These are phyloP conservation scores for Gobionotothen gibberifrons DNA, from an alignment of 2,797 vertebrate species.

Conservation along the genomic window DNA sequence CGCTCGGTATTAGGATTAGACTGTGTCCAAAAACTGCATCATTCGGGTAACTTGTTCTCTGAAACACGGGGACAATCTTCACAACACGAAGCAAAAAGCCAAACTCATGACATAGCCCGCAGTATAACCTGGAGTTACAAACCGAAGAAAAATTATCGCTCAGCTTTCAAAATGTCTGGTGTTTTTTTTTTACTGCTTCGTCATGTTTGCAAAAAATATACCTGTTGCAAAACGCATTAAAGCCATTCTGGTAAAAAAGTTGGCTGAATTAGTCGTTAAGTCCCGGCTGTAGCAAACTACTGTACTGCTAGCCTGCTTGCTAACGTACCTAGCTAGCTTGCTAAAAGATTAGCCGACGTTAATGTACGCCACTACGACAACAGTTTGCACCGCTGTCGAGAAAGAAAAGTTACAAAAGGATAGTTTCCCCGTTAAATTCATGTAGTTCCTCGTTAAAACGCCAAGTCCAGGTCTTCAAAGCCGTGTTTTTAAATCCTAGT, in stretches of 20 bases:
- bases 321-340: slow-evolving; percentile 65
- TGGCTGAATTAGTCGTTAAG: slow-evolving; percentile 7
- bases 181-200: slow-evolving; percentile 12
- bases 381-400: slow-evolving; percentile 18
- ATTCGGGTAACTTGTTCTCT: slow-evolving; percentile 14
- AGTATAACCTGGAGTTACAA: slow-evolving; percentile 8
- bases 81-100: slow-evolving; percentile 31
- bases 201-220: slow-evolving; percentile 39
- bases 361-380: slow-evolving; percentile 26
- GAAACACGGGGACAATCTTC: slow-evolving; percentile 34
- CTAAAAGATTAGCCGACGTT: slow-evolving; percentile 59
- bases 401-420: slow-evolving; percentile 41
- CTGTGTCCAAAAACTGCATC: slow-evolving; percentile 58
- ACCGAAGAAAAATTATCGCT: not conserved
- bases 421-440: not conserved
- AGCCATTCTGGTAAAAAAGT: slow-evolving; percentile 56
- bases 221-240: slow-evolving; percentile 62
- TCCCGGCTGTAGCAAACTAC: slow-evolving; percentile 19
- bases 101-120: slow-evolving; percentile 41
- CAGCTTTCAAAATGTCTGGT: not conserved
- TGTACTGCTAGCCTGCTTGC: slow-evolving; percentile 36
- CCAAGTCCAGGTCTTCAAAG: slow-evolving; percentile 1
- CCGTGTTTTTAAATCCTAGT: slow-evolving; percentile 20
- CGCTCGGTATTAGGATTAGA: slow-evolving; percentile 41
- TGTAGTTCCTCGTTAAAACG: not conserved